Base-by-base conservation (phyloP, 2,888 invertebrate species). In the Anthrax anthrax region DNA sequence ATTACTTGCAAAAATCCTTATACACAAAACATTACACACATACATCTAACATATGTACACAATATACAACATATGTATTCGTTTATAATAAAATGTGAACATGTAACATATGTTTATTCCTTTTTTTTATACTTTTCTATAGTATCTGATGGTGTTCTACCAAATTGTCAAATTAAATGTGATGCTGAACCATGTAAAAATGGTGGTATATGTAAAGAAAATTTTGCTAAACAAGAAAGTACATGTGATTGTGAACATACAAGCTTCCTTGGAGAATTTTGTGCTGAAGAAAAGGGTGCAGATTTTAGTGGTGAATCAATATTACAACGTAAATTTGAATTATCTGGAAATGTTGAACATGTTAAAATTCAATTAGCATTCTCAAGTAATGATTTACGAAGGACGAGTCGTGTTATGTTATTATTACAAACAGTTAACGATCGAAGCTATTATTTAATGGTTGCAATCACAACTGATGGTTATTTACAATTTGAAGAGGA, bases 181-280 rank as follows among this genome's bases (percentile, higher is more conserved):
- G 90, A 91, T 58, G 77, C 80, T 0, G 77, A 82, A 44, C 91
- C 91, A 0, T 92, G 91, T 60, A 85, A 87, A 58, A 87, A 91
- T 59, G 81, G 83, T 39, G 91, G 91, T 1, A 74, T 83, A 17
- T 92, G 91, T 59, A 82, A 85, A 4, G 91, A 92, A 65, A 85
- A 90, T 62, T 94, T 94, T 63, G 79, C 80, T 14, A 81, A 82
- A 51, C 86, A 87, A 57, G 82, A 84, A 52, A 86, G 87, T 54
- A 81, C 82, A 12, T 94, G 94, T 60, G 81, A 90, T 54, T 92
- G 91, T 56, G 86, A 88, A 56, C 77, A 84, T 50, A 91, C 91
- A 1, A 91, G 90, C 47, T 92, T 90, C 62, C 83, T 86, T 54
- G 91, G 91, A 14, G 87, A 89, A 56, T 79, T 81, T 57, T 91